Percentiles rank a stretch among this genome's conserved stretches.
These are phyloP conservation scores for Aquatica leii DNA, from an alignment of 2,888 invertebrate species.

Conservation along the genomic window DNA sequence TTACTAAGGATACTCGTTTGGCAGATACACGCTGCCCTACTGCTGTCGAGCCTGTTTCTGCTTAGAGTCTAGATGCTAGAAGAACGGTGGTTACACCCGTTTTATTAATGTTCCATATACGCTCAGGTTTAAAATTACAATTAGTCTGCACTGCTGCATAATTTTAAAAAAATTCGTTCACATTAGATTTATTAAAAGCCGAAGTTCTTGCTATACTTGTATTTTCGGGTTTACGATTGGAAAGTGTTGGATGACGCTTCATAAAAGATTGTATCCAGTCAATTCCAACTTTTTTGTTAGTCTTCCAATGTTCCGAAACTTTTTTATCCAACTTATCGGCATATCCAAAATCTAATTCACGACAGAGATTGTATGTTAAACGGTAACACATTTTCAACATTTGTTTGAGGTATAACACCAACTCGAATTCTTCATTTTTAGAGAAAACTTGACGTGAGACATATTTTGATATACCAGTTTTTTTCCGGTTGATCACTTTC, in stretches of 20 bases:
- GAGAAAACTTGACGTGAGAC: not conserved
- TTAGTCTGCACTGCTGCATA: too few relatives aligned
- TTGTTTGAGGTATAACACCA: slow-evolving; percentile 5
- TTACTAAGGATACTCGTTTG: too few relatives aligned
- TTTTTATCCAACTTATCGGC: slow-evolving; percentile 13
- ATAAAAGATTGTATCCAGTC: slow-evolving; percentile 11
- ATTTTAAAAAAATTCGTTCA: too few relatives aligned
- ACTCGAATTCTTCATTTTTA: not conserved
- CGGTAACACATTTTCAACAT: slow-evolving; percentile 7
- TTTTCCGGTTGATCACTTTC: not conserved
- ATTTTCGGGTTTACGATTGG: not conserved
- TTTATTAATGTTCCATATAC: too few relatives aligned
- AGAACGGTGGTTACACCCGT: too few relatives aligned
- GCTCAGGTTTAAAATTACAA: too few relatives aligned
- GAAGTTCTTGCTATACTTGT: slow-evolving; percentile 1
- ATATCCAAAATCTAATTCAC: slow-evolving; percentile 10
- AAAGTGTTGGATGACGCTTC: slow-evolving; percentile 8
- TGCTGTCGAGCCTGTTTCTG: too few relatives aligned
- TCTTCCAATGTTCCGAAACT: slow-evolving; percentile 7
- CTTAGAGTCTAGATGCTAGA: too few relatives aligned
- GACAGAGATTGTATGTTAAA: slow-evolving; percentile 10
- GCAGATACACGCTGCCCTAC: too few relatives aligned
- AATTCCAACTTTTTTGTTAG: slow-evolving; percentile 5
- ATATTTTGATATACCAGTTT: not conserved
- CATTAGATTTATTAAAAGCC: slow-evolving; percentile 9